Evolutionary conservation across 2,797 vertebrate genomes (phyloP), one percentile per base, ranked within the genome.

Genomic region (Carduelis carduelis): DNA sequence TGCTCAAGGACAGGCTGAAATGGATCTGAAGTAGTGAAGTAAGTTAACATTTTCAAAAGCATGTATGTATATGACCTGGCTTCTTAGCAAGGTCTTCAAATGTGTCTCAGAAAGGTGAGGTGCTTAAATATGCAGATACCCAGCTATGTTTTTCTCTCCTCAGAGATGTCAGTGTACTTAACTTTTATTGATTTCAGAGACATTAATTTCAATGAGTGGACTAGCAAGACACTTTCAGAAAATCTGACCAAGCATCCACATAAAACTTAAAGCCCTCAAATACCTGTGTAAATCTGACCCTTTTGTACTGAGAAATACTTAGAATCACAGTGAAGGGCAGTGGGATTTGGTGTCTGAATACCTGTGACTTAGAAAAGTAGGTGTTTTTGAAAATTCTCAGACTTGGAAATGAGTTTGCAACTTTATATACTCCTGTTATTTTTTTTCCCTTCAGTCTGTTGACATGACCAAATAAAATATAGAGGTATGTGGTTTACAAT

Each of bases 151-250:
- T 30, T 23, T 9, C 13, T 24, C 23, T 7, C 15, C 8, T 39
- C 43, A 55, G 68, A 96, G 91, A 91, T 92, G 52, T 85, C 84
- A 89, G 14, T 71, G 53, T 83, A 83, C 53, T 91, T 88, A 84
- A 89, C 57, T 85, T 95, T 50, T 80, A 92, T 83, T 85, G 76
- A 80, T 92, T 89, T 75, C 39, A 87, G 41, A 44, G 9, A 65
- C 43, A 77, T 56, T 90, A 79, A 88, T 86, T 88, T 81, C 66
- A 80, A 22, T 39, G 17, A 69, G 41, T 44, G 26, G 23, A 79
- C 69, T 57, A 83, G 20, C 7, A 84, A 60, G 22, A 41, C 14
- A 61, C 26, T 79, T 68, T 65, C 50, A 70, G 59, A 95, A 93
- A 95, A 83, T 89, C 64, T 20, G 4, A 50, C 65, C 12, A 81